These are phyloP conservation scores for Eublepharis macularius DNA, from an alignment of 2,113 vertebrate genomes.

Conservation along the genomic window DNA sequence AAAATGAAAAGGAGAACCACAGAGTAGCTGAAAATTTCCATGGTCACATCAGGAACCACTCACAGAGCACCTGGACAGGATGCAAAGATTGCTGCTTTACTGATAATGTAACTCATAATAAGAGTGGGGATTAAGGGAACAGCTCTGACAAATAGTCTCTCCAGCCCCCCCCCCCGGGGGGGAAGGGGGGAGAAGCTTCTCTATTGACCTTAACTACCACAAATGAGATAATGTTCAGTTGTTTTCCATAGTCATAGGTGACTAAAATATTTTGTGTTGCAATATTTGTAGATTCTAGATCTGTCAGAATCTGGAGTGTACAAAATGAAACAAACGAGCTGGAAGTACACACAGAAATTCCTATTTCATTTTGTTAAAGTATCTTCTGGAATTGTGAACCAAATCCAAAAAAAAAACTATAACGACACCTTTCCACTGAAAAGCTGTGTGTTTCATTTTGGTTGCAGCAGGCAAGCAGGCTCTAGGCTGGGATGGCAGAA, in stretches of 20 bases:
- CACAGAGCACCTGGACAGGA: background rate
- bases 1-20: background rate
- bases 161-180: background rate
- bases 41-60: background rate
- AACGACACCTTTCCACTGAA: no score
- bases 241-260: background rate
- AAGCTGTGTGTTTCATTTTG: no score
- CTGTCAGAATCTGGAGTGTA: no score
- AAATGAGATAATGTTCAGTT: background rate
- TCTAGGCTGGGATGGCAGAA: no score
- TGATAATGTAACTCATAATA: background rate
- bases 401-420: no score
- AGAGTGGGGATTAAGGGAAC: background rate
- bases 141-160: background rate
- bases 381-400: no score
- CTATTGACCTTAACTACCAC: background rate
- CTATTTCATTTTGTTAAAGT: no score
- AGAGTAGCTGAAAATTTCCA: background rate
- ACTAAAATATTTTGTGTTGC: conserved; percentile 28
- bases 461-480: no score
- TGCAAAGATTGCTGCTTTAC: background rate
- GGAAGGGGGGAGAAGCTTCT: background rate
- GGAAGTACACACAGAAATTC: no score
- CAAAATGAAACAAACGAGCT: no score
- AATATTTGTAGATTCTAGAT: conserved; percentile 6